phyloP scores from a whole-genome alignment of 2,888 invertebrate genomes.

The Phaonia tiefii region DNA sequence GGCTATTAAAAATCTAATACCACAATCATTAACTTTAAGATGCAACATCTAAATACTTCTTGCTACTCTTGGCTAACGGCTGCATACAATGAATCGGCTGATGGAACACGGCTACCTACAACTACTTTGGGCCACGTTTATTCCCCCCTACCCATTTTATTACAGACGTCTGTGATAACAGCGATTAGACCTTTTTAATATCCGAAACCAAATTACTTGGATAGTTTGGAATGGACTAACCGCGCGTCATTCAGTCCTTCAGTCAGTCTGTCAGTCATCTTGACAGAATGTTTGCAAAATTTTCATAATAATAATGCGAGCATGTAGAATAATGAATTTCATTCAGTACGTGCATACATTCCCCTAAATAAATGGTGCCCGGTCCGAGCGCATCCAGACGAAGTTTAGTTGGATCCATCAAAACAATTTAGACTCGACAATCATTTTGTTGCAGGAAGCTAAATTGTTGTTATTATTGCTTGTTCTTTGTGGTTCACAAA shows the following conservation, averaged over 20 bases:
- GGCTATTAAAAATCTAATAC: slow-evolving; percentile 31
- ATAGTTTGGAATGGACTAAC: slow-evolving; percentile 23
- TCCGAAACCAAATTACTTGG: slow-evolving; percentile 48
- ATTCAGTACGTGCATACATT: slow-evolving; percentile 25
- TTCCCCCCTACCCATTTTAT: background rate
- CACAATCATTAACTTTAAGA: slow-evolving; percentile 13
- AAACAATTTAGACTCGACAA: slow-evolving; percentile 59
- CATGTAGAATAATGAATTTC: slow-evolving; percentile 43
- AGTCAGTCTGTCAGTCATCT: background rate
- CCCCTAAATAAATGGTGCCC: too few species aligned
- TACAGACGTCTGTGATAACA: slow-evolving; percentile 16
- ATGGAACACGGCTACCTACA: slow-evolving; percentile 14
- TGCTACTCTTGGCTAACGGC: background rate
- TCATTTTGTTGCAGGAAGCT: slow-evolving; percentile 69
- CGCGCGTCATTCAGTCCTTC: slow-evolving; percentile 28
- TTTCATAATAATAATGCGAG: slow-evolving; percentile 49
- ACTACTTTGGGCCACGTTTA: background rate
- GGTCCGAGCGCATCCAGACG: background rate
- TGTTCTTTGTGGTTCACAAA: slow-evolving; percentile 76
- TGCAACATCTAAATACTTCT: background rate
- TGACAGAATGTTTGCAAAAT: slow-evolving; percentile 18
- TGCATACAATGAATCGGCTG: background rate
- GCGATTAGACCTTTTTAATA: slow-evolving; percentile 35
- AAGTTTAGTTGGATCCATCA: slow-evolving; percentile 27
- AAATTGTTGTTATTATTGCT: slow-evolving; percentile 78